A percentile compares a stretch with the other conserved stretches of the same genome.
These are phyloP conservation scores for Chrysomela aeneicollis DNA, from an alignment of 2,888 invertebrate genomes.

Conservation along the genomic window DNA sequence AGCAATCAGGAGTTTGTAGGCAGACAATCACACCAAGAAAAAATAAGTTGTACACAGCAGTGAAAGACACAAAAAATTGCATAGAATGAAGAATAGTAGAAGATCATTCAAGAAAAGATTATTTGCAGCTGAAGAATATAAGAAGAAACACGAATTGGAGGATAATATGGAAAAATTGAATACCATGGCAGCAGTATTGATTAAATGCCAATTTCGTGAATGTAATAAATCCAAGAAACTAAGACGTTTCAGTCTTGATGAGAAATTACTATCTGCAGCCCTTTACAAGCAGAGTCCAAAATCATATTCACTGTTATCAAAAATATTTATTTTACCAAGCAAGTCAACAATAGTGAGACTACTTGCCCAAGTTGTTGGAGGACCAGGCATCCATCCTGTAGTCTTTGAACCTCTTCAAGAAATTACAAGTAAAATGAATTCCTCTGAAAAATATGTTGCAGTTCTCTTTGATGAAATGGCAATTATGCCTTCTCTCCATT, in stretches of 20 bases:
- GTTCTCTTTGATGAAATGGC: constrained; percentile 28
- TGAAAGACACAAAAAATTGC: too few species aligned
- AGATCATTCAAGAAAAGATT: too few species aligned
- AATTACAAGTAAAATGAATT: constrained; percentile 6
- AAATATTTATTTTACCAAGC: constrained; percentile 12
- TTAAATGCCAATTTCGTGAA: too few species aligned
- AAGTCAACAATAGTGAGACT: constrained; percentile 11
- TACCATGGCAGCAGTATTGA: too few species aligned
- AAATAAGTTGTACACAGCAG: too few species aligned
- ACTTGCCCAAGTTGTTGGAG: constrained; percentile 9
- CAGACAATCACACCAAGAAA: too few species aligned
- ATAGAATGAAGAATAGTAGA: too few species aligned
- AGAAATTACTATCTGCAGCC: background rate
- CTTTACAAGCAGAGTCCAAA: background rate
- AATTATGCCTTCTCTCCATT: constrained; percentile 18
- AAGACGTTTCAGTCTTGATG: constrained; percentile 1
- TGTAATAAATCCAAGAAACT: constrained; percentile 12
- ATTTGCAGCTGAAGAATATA: too few species aligned
- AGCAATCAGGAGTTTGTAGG: too few species aligned
- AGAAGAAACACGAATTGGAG: too few species aligned
- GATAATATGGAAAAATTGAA: too few species aligned
- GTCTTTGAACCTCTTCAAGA: constrained; percentile 6
- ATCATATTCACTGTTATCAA: constrained; percentile 2
- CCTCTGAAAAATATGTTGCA: constrained; percentile 22
- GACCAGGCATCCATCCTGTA: constrained; percentile 13